Evolutionary conservation across 2,888 invertebrate species (phyloP).

Genomic region (Melangyna quadrimaculata): DNA sequence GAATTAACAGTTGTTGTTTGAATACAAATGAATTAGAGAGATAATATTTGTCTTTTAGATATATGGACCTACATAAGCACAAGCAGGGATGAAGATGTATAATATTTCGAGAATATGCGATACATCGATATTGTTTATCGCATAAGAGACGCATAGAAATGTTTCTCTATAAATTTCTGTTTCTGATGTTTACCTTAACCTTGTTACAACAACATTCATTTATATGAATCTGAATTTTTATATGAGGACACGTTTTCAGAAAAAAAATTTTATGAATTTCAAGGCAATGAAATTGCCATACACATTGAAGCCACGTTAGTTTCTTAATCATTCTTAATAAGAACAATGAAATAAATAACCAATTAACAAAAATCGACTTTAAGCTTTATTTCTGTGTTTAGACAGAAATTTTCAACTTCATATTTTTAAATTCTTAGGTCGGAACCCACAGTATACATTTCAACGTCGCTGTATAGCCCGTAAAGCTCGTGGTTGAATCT

Average conservation of each 20-base stretch:
- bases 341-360: too few relatives aligned
- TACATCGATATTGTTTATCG: background rate
- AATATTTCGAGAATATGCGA: background rate
- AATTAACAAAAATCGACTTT: too few relatives aligned
- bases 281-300: background rate
- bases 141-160: background rate
- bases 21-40: constrained; percentile 48
- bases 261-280: background rate
- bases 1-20: constrained; percentile 41
- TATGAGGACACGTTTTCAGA: background rate
- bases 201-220: background rate
- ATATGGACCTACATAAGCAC: too few relatives aligned
- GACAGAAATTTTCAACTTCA: too few relatives aligned
- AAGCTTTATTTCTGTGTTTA: too few relatives aligned
- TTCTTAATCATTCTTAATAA: too few relatives aligned
- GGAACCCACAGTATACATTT: too few relatives aligned
- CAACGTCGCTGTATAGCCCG: too few relatives aligned
- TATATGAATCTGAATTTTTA: background rate
- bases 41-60: background rate
- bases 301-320: background rate
- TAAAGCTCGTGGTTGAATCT: too few relatives aligned
- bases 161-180: background rate
- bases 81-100: background rate
- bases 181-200: background rate
- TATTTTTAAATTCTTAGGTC: too few relatives aligned